A percentile compares a stretch with the other conserved stretches of the same genome.
These are phyloP conservation scores for Paradoxurus hermaphroditus DNA, from an alignment of 2,113 vertebrate genomes.

Conservation along the genomic window DNA sequence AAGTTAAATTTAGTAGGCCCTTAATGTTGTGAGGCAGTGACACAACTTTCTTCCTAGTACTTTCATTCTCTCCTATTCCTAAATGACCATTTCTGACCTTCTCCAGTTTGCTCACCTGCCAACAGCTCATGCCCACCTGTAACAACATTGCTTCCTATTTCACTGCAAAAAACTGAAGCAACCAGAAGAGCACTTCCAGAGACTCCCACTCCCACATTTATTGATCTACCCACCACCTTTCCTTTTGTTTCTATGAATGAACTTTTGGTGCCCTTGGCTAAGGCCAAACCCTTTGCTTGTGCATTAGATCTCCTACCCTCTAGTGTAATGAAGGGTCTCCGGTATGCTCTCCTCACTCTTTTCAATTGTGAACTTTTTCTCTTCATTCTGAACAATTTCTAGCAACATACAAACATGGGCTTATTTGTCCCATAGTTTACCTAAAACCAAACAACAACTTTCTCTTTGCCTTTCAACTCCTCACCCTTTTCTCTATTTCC, in stretches of 20 bases:
- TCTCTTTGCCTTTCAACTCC: background rate
- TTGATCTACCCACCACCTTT: background rate
- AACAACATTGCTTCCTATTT: background rate
- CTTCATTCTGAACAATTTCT: background rate
- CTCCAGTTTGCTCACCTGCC: background rate
- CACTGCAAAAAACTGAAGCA: background rate
- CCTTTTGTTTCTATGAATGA: background rate
- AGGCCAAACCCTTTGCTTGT: background rate
- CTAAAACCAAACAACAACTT: background rate
- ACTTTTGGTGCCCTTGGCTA: background rate
- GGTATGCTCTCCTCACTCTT: background rate
- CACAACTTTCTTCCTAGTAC: background rate
- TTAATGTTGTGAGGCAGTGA: background rate
- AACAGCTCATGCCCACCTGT: background rate
- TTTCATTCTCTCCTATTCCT: background rate
- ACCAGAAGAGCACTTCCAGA: background rate
- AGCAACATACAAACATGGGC: background rate
- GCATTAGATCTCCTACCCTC: background rate
- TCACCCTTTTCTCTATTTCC: background rate
- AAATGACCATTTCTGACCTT: conserved; percentile 9
- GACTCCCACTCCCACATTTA: background rate
- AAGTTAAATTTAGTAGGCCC: background rate
- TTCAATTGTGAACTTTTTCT: background rate
- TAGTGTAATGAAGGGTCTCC: background rate
- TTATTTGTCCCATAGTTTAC: background rate